A percentile compares a stretch with the other conserved stretches of the same genome.
Evolutionary conservation across 2,113 vertebrate genomes (phyloP).

Genomic region (Psilopsiagon aymara): DNA sequence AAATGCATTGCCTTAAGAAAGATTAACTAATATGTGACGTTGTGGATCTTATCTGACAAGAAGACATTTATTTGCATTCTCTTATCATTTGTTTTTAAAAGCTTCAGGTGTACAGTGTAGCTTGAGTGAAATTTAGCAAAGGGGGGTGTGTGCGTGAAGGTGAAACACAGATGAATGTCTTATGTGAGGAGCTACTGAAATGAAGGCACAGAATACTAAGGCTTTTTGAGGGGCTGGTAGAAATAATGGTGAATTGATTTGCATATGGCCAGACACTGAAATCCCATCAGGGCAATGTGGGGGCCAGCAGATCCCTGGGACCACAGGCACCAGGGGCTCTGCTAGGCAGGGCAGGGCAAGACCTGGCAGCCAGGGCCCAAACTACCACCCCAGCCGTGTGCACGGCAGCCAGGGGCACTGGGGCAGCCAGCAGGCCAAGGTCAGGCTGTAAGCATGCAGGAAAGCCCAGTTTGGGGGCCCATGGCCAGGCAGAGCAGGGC

Average conservation of each 20-base stretch:
- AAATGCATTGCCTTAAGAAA: conserved; percentile 51
- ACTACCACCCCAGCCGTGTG: fast-evolving
- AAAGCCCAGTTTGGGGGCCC: fast-evolving
- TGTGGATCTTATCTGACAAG: neutral
- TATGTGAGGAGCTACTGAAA: neutral
- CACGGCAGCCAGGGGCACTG: fast-evolving
- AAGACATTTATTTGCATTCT: conserved; percentile 1
- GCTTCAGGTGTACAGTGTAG: neutral
- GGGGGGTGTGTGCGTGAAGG: neutral
- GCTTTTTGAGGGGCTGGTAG: neutral
- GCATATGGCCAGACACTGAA: neutral
- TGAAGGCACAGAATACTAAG: neutral
- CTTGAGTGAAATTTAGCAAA: neutral
- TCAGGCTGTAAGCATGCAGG: neutral
- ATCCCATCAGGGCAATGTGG: neutral
- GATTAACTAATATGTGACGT: neutral
- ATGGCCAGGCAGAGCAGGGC: fast-evolving
- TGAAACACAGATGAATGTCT: neutral
- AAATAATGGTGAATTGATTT: neutral
- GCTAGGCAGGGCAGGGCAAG: fast-evolving
- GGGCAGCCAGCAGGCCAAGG: fast-evolving
- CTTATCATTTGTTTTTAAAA: neutral
- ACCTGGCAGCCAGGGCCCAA: fast-evolving
- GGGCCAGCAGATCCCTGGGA: fast-evolving
- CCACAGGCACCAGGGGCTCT: fast-evolving